phyloP scores from a whole-genome alignment of 2,797 vertebrate species.

The Eutrigla gurnardus region DNA sequence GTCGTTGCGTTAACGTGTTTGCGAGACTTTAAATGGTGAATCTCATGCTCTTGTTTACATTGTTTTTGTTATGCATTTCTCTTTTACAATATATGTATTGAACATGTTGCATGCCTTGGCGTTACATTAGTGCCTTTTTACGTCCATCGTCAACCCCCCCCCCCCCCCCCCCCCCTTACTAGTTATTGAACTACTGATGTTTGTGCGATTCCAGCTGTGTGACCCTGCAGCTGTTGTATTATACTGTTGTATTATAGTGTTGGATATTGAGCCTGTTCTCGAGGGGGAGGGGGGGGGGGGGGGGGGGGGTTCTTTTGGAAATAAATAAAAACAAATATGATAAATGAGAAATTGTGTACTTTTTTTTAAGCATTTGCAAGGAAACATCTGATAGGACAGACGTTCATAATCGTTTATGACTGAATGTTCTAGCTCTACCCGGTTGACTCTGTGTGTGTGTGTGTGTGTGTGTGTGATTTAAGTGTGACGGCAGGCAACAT shows the following conservation, averaged over 20 bases:
- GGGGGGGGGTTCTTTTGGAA: conserved; percentile 41
- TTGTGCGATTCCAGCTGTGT: conserved; percentile 41
- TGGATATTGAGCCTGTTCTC: conserved; percentile 41
- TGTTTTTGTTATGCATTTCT: conserved; percentile 24
- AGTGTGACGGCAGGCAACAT: conserved; percentile 65
- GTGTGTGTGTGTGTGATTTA: conserved; percentile 38
- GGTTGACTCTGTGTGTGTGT: conserved; percentile 6
- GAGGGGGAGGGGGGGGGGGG: conserved; percentile 21
- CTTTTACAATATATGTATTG: conserved; percentile 16
- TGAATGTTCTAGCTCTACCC: conserved; percentile 10
- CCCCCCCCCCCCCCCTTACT: neutral
- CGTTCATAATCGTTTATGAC: neutral
- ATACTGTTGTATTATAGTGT: conserved; percentile 49
- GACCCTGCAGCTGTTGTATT: conserved; percentile 38
- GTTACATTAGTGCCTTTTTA: conserved; percentile 8
- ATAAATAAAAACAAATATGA: conserved; percentile 42
- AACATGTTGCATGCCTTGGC: conserved; percentile 42
- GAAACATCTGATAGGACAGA: conserved; percentile 12
- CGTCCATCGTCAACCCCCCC: no score
- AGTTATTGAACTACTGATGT: conserved; percentile 74
- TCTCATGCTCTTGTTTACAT: conserved; percentile 28
- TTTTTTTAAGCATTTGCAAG: neutral
- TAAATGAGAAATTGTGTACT: conserved; percentile 1
- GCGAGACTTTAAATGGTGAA: conserved; percentile 18
- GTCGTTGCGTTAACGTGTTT: conserved; percentile 6